Evolutionary conservation across 2,113 vertebrate genomes (phyloP).

Genomic region (Pavo muticus): DNA sequence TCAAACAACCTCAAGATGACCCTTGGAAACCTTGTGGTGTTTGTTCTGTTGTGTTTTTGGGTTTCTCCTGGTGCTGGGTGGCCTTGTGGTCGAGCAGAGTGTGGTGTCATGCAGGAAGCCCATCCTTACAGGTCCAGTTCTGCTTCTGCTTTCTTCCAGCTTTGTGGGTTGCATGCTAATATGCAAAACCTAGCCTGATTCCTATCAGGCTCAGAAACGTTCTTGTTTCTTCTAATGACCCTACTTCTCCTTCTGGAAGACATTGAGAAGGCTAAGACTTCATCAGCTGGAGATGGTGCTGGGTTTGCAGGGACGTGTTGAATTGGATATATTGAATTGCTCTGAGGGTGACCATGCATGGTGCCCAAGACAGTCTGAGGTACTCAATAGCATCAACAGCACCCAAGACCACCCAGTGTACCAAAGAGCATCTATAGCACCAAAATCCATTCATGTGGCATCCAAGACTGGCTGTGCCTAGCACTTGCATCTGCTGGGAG

Average conservation of each 20-base stretch:
- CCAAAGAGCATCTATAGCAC: background rate
- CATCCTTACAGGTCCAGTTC: background rate
- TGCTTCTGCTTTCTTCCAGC: background rate
- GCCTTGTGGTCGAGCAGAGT: background rate
- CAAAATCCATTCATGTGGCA: background rate
- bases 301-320: background rate
- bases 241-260: background rate
- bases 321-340: background rate
- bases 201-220: background rate
- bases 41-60: background rate
- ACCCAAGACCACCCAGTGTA: background rate
- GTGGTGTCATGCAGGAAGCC: background rate
- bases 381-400: background rate
- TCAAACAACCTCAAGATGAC: background rate
- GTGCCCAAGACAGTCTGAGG: accelerated
- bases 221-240: background rate
- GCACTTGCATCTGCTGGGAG: background rate
- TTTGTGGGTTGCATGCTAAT: background rate
- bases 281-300: background rate
- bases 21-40: background rate
- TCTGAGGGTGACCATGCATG: background rate
- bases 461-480: background rate
- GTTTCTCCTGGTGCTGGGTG: background rate
- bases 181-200: background rate
- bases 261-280: background rate